A percentile compares a stretch with the other conserved stretches of the same genome.
These are phyloP conservation scores for Anomalospiza imberbis DNA, from an alignment of 2,797 vertebrate genomes.

Conservation along the genomic window DNA sequence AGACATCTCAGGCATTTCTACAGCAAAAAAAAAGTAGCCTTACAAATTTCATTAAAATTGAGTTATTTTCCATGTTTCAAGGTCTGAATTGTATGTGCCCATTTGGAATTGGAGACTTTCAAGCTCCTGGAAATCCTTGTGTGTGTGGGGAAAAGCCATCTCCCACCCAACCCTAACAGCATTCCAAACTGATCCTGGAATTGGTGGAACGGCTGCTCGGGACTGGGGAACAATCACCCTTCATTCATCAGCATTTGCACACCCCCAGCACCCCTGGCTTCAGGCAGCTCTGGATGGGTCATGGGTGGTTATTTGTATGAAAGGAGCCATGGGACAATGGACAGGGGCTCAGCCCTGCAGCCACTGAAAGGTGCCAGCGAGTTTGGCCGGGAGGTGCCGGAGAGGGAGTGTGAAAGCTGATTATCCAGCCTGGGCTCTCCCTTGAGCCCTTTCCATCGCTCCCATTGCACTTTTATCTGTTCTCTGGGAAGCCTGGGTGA, in stretches of 20 bases:
- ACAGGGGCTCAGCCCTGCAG: background rate
- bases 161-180: background rate
- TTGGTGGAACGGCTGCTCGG: background rate
- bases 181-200: background rate
- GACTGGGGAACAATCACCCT: accelerated
- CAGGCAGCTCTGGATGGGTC: background rate
- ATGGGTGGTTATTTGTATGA: background rate
- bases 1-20: background rate
- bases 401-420: background rate
- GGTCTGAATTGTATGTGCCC: background rate
- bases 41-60: background rate
- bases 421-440: slow-evolving; percentile 37
- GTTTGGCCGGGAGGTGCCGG: background rate
- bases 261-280: background rate
- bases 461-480: slow-evolving; percentile 25
- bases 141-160: accelerated
- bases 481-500: slow-evolving; percentile 19
- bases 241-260: background rate
- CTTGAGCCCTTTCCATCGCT: background rate
- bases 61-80: background rate
- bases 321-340: background rate
- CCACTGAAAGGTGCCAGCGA: background rate
- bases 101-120: background rate
- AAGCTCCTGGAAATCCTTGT: background rate
- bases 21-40: background rate